Conservation (phyloP, 2,888 invertebrate species). For the Euclidia mi region DNA sequence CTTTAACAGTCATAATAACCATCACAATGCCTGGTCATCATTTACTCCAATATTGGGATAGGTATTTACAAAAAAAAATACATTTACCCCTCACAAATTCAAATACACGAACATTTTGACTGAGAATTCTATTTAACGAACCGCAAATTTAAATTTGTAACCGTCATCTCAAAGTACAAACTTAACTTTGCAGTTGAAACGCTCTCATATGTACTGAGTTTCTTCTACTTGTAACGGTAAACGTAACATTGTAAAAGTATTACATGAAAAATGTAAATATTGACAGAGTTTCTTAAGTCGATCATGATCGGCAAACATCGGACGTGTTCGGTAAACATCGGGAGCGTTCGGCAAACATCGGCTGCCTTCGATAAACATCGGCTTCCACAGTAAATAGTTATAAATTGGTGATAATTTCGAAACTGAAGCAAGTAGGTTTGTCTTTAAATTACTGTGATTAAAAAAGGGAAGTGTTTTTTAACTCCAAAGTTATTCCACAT, state of each 20-base stretch:
- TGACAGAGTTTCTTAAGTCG: conserved; percentile 53
- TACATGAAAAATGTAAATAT: conserved; percentile 57
- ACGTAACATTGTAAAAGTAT: conserved; percentile 29
- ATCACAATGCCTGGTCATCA: conserved; percentile 53
- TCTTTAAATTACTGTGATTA: conserved; percentile 45
- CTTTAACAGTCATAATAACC: conserved; percentile 48
- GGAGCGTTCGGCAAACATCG: conserved; percentile 43
- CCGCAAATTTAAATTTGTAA: conserved; percentile 12
- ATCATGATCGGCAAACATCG: conserved; percentile 65
- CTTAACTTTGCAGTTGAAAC: conserved; percentile 5
- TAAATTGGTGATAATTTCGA: conserved; percentile 61
- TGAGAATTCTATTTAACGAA: neutral
- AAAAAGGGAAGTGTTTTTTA: conserved; percentile 16
- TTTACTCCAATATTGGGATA: conserved; percentile 49
- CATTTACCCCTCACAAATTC: conserved; percentile 10
- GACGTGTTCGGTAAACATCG: conserved; percentile 43
- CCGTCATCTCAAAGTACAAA: conserved; percentile 11
- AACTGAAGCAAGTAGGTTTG: conserved; percentile 57
- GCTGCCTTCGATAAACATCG: conserved; percentile 33
- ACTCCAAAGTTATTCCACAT: too few species aligned
- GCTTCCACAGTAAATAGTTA: conserved; percentile 45
- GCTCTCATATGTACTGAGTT: neutral
- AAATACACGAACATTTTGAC: conserved; percentile 1
- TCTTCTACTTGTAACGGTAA: conserved; percentile 19
- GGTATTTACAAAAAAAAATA: conserved; percentile 31